Percentiles rank a stretch among this genome's conserved stretches.
Evolutionary conservation across 1,140 invertebrate genomes (phyloP).

Genomic region (Periplaneta americana): DNA sequence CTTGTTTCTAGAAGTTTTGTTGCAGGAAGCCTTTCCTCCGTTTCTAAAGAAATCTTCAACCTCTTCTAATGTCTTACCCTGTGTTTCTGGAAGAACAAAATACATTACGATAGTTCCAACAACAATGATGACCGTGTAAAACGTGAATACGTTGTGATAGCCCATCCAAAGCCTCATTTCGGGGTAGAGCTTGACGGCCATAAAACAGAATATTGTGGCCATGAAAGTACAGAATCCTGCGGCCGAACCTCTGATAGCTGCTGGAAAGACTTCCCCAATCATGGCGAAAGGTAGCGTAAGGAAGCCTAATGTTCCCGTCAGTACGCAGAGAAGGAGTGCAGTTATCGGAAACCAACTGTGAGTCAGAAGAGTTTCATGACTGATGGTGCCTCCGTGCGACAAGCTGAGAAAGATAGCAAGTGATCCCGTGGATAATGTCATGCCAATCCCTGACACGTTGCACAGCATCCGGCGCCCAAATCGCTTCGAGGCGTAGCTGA

Average conservation of each 20-base stretch:
- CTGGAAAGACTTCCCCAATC: conserved; percentile 67
- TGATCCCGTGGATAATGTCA: no score
- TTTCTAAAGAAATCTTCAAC: conserved; percentile 69
- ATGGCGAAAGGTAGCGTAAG: conserved; percentile 65
- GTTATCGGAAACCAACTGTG: conserved; percentile 39
- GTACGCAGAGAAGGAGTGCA: conserved; percentile 50
- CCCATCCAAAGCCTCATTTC: conserved; percentile 48
- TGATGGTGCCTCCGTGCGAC: conserved; percentile 22
- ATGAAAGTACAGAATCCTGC: conserved; percentile 56
- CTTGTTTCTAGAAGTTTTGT: no score
- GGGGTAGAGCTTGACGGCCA: conserved; percentile 67
- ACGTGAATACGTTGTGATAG: conserved; percentile 57
- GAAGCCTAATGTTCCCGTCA: conserved; percentile 55
- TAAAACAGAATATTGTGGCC: conserved; percentile 65
- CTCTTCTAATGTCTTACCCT: no score
- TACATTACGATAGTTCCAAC: conserved; percentile 62
- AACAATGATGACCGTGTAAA: conserved; percentile 61
- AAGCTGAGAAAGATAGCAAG: no score
- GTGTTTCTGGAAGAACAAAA: no score
- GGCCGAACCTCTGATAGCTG: conserved; percentile 57
- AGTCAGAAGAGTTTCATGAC: not conserved
- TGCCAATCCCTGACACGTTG: no score
- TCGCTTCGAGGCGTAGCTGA: no score
- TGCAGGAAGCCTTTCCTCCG: no score
- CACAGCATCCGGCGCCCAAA: no score